A percentile compares a stretch with the other conserved stretches of the same genome.
Evolutionary conservation across 2,113 vertebrate genomes (phyloP).

Genomic region (Trachemys scripta): DNA sequence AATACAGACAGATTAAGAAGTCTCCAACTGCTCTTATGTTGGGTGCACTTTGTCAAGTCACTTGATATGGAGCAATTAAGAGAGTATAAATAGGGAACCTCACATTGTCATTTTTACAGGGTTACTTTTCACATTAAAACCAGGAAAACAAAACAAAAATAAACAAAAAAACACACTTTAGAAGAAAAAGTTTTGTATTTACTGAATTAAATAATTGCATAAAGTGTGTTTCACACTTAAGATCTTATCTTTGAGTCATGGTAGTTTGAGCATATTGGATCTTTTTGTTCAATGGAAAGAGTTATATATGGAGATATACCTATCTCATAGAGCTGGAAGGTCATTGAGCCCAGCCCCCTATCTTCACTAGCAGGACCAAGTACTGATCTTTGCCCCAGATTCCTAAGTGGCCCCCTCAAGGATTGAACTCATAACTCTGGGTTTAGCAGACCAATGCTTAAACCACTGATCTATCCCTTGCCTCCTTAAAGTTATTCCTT

Average conservation of each 20-base stretch:
- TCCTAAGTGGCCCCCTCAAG: too few species aligned
- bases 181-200: neutral
- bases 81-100: neutral
- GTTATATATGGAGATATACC: too few species aligned
- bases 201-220: neutral
- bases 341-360: too few species aligned
- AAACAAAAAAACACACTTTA: neutral
- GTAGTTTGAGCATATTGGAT: neutral
- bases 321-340: too few species aligned
- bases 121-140: neutral
- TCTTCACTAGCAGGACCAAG: too few species aligned
- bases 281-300: neutral
- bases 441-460: too few species aligned
- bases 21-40: neutral
- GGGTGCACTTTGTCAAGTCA: neutral
- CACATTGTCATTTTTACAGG: neutral
- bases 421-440: too few species aligned
- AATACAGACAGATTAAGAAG: neutral
- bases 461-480: too few species aligned
- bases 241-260: neutral
- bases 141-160: neutral
- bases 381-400: too few species aligned
- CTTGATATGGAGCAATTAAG: neutral
- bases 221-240: neutral
- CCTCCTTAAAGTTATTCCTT: rapidly evolving